Base-by-base conservation (phyloP, 2,113 vertebrate species). In the Platanista minor region DNA sequence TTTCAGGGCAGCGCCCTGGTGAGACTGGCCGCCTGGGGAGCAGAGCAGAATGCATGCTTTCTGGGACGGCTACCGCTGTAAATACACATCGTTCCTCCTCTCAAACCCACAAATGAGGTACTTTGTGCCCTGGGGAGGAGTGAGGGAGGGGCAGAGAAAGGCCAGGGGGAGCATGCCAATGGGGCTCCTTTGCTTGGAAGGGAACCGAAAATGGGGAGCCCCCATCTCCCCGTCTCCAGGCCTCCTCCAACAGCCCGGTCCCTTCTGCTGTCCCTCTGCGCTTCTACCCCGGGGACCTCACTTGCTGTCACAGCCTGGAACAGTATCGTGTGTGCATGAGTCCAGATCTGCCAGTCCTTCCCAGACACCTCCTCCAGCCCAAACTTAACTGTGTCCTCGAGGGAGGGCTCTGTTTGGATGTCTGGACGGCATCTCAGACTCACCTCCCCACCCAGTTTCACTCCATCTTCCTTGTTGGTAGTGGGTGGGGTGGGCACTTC, bases 241-340 rank as follows among this genome's bases (percentile, higher is more conserved):
- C 3, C 21, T 27, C 62, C 15, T 8, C 9, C 46, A 20, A 13
- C 20, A 43, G 54, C 29, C 33, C 1, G 54, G 29, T 23, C 46
- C 4, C 54, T 67, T 3, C 39, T 11, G 29, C 31, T 14, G 20
- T n/a, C 25, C 57, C 54, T 12, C 69, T 33, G 10, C 8, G 9
- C 52, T 33, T n/a, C 41, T 27, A 18, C 39, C 46, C 15, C 13
- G 15, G 31, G n/a, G 21, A n/a, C 29, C 31, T 4, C 36, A 12
- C 33, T 69, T 57, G 52, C 21, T 29, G 39, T n/a, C 80, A 46
- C 41, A 29, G 39, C 33, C 49, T 49, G 78, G 78, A n/a, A 27
- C 23, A 21, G 25, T 31, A 21, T 3, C 2, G 0, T 13, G 23
- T 12, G 9, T 15, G 5, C 17, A 9, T 2, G 17, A 10, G 10